A percentile compares a stretch with the other conserved stretches of the same genome.
Conservation (phyloP, 1,140 invertebrate species). For the Pseudomyrmex gracilis region DNA sequence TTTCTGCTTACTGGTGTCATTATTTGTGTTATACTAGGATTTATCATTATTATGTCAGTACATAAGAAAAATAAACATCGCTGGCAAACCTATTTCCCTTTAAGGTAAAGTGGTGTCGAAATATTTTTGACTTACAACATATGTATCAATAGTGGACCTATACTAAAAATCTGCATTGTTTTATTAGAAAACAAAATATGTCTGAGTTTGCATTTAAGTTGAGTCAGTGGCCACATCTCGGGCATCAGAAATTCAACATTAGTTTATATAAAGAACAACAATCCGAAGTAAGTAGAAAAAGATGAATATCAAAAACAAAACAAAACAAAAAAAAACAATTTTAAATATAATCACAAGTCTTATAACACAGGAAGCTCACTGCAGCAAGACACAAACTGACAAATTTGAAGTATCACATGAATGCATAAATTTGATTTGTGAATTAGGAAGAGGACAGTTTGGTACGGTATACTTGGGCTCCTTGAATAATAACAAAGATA, state of each 20-base stretch:
- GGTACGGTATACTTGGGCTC: conserved; percentile 89
- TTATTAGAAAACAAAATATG: conserved; percentile 47
- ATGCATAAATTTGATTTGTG: conserved; percentile 85
- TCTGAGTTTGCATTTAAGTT: conserved; percentile 28
- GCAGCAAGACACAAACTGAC: conserved; percentile 76
- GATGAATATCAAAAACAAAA: conserved; percentile 28
- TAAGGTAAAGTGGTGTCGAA: conserved; percentile 21
- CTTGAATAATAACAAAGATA: conserved; percentile 84
- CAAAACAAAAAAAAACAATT: not conserved
- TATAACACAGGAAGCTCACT: conserved; percentile 74
- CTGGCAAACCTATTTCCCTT: not conserved
- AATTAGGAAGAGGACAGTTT: conserved; percentile 91
- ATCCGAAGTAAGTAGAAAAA: conserved; percentile 82
- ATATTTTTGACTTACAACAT: too few species aligned
- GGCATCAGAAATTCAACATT: conserved; percentile 77
- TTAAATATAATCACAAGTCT: conserved; percentile 4
- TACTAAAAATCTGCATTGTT: too few species aligned
- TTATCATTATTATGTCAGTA: conserved; percentile 17
- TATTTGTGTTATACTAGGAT: conserved; percentile 38
- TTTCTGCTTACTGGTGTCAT: conserved; percentile 48
- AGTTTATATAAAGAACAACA: conserved; percentile 84
- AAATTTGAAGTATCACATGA: conserved; percentile 86
- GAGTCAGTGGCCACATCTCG: conserved; percentile 67
- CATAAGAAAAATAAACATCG: conserved; percentile 28
- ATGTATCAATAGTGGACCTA: too few species aligned